A percentile compares a stretch with the other conserved stretches of the same genome.
Evolutionary conservation across 2,113 vertebrate species (phyloP).

Genomic region (Micronisus gabar): DNA sequence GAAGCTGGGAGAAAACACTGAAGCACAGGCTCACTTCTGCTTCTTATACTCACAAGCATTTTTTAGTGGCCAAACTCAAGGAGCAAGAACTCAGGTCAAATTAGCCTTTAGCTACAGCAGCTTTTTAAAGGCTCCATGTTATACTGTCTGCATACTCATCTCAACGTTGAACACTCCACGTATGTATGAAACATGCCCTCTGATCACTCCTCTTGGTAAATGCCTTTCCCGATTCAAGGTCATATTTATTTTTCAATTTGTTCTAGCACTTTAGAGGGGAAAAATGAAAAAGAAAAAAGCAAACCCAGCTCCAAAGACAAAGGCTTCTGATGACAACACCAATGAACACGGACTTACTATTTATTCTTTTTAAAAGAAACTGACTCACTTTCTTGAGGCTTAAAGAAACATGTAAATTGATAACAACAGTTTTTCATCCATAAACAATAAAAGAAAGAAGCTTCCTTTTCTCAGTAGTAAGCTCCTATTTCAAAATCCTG

Average conservation of each 20-base stretch:
- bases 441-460: neutral
- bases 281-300: neutral
- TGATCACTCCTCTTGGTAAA: neutral
- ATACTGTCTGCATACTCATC: neutral
- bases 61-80: neutral
- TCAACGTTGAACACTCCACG: neutral
- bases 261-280: neutral
- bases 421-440: neutral
- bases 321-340: neutral
- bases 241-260: neutral
- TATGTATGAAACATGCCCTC: neutral
- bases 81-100: neutral
- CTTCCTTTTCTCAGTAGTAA: neutral
- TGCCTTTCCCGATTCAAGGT: neutral
- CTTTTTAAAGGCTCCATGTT: neutral
- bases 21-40: neutral
- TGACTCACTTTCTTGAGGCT: neutral
- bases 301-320: neutral
- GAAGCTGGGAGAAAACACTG: neutral
- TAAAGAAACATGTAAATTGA: slow-evolving; percentile 35
- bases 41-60: neutral
- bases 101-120: neutral
- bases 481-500: slow-evolving; percentile 31
- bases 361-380: neutral
- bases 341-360: neutral